Conservation (phyloP, 2,888 invertebrate species). For the Emesis castigata region DNA sequence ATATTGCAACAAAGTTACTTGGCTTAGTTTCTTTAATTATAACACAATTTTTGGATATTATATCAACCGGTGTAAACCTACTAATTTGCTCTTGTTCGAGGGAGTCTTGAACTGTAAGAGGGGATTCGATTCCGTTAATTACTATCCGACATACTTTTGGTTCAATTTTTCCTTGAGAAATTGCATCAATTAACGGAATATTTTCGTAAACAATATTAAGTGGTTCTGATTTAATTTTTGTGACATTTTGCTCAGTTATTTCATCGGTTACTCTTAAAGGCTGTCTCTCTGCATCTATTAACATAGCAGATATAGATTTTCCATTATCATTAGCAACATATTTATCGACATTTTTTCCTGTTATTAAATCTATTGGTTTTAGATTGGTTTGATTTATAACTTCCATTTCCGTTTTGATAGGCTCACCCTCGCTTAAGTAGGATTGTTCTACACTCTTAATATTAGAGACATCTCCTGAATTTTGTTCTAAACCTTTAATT, state of each 20-base stretch:
- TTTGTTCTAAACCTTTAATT: not conserved
- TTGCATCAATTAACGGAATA: slow-evolving; percentile 89
- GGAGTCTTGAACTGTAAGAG: slow-evolving; percentile 91
- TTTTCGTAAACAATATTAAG: slow-evolving; percentile 81
- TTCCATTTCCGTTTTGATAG: not conserved
- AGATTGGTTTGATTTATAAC: not conserved
- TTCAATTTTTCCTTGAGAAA: slow-evolving; percentile 90
- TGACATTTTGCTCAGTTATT: slow-evolving; percentile 83
- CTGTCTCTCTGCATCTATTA: slow-evolving; percentile 84
- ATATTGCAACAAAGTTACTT: slow-evolving; percentile 85
- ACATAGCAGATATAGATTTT: slow-evolving; percentile 79
- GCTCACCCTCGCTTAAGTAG: not conserved
- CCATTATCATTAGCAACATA: slow-evolving; percentile 67
- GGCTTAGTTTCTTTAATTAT: slow-evolving; percentile 88
- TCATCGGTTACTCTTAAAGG: slow-evolving; percentile 83
- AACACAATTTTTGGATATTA: slow-evolving; percentile 90
- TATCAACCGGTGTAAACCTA: slow-evolving; percentile 90
- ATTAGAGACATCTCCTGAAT: not conserved
- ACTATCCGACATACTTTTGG: slow-evolving; percentile 91
- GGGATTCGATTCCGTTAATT: slow-evolving; percentile 89
- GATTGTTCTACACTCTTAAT: not conserved
- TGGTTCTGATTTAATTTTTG: slow-evolving; percentile 76
- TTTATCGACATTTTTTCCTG: not conserved
- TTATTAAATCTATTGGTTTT: not conserved
- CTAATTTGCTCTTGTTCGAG: slow-evolving; percentile 92